These are phyloP conservation scores for Catonia carolina DNA, from an alignment of 2,888 invertebrate genomes.

Conservation along the genomic window DNA sequence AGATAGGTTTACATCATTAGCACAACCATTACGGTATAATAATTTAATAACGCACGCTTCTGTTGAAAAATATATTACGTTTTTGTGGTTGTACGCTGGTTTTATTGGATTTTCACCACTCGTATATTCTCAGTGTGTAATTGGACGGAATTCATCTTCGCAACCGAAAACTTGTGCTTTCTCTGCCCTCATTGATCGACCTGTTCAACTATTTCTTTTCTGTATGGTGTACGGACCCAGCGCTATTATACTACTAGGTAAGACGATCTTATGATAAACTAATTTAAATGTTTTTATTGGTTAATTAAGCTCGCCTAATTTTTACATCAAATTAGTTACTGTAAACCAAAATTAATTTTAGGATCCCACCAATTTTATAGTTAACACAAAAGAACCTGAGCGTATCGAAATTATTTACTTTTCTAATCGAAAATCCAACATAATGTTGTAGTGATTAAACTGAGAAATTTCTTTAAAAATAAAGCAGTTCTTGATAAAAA, in stretches of 20 bases:
- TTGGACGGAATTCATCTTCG: not conserved
- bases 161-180: conserved; percentile 44
- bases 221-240: conserved; percentile 55
- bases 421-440: too few relatives aligned
- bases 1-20: conserved; percentile 54
- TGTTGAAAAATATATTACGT: conserved; percentile 50
- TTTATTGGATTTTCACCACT: conserved; percentile 51
- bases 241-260: conserved; percentile 47
- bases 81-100: conserved; percentile 53
- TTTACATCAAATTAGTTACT: too few relatives aligned
- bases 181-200: conserved; percentile 46
- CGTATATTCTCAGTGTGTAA: conserved; percentile 43
- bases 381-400: too few relatives aligned
- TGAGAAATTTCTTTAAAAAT: too few relatives aligned
- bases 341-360: too few relatives aligned
- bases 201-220: conserved; percentile 51
- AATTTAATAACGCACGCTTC: conserved; percentile 56
- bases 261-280: too few relatives aligned
- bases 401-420: too few relatives aligned
- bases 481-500: too few relatives aligned
- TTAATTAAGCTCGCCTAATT: too few relatives aligned
- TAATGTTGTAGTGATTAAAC: too few relatives aligned
- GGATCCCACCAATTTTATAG: too few relatives aligned
- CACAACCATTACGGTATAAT: conserved; percentile 55
- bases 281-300: too few relatives aligned